Conservation (phyloP, 2,888 invertebrate genomes). For the Oscheius onirici region DNA sequence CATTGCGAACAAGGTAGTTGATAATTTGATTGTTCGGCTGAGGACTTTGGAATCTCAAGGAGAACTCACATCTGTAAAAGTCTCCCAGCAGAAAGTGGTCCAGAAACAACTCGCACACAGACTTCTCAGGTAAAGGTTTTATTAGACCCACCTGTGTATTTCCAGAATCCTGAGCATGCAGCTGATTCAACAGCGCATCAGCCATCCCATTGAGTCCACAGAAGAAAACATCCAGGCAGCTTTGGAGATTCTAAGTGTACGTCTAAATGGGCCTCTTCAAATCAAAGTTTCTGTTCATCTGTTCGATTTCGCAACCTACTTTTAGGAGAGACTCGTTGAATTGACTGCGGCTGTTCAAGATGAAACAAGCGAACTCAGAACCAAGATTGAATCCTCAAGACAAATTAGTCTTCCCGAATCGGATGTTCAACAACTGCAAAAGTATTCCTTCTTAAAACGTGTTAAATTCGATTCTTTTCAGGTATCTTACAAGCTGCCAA, state of each 20-base stretch:
- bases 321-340: slow-evolving; percentile 10
- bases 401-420: slow-evolving; percentile 12
- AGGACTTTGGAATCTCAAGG: too few relatives aligned
- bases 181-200: too few relatives aligned
- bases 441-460: slow-evolving; percentile 1
- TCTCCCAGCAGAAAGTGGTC: too few relatives aligned
- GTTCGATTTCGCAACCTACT: background rate
- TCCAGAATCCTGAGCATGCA: slow-evolving; percentile 44
- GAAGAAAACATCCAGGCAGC: too few relatives aligned
- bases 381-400: too few relatives aligned
- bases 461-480: background rate
- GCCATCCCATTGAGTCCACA: too few relatives aligned
- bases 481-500: slow-evolving; percentile 38
- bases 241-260: slow-evolving; percentile 86
- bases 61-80: too few relatives aligned
- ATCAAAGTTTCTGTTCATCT: slow-evolving; percentile 78
- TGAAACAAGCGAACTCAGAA: too few relatives aligned
- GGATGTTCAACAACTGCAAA: slow-evolving; percentile 29
- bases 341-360: slow-evolving; percentile 5
- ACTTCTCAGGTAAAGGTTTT: slow-evolving; percentile 21
- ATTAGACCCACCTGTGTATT: too few relatives aligned
- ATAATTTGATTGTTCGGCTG: too few relatives aligned
- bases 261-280: slow-evolving; percentile 89
- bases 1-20: too few relatives aligned
- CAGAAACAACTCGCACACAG: slow-evolving; percentile 32